Base-by-base conservation (phyloP, 2,113 vertebrate genomes). In the Clarias batrachus region DNA sequence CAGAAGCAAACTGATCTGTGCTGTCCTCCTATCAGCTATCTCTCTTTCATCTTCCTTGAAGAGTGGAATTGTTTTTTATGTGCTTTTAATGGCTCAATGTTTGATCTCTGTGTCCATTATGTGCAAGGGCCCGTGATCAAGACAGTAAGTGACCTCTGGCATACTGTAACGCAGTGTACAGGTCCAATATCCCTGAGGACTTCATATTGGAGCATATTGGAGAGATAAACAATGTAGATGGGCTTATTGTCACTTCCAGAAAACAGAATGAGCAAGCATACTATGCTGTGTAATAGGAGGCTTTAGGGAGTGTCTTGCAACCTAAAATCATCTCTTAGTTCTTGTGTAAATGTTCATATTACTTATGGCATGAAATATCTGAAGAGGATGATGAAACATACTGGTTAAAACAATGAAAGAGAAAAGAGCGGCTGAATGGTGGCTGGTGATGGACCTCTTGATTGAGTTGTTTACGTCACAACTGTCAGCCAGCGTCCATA, bases 81-180 rank as follows among this genome's bases (percentile, higher is more conserved):
- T 81, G 85, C 65, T 81, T 77, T 82, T 83, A 77, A 87, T 76
- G 70, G 70, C 59, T 13, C 23, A 6, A 3, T 82, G 80, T 87
- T 87, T 87, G 86, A 87, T 82, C 86, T 87, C 23, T 10, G 41
- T 73, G 70, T 60, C n/a, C 80, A 77, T 87, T 62, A 87, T 66
- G 60, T 81, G 56, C 33, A 52, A 13, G 37, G 54, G 56, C 8
- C 59, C 83, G 71, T 87, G 71, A 82, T 66, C 70, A 76, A 60
- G 37, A 76, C 57, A 77, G 48, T 2, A 2, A 77, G 41, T 87
- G 85, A 87, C 80, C 85, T 82, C 85, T 74, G 65, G 65, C 14
- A 6, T 52, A 41, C 66, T 63, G 70, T 87, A 63, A 87, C 76
- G 68, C 41, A 54, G 33, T 62, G 19, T 21, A 56, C 16, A 16